Conservation (phyloP, 2,888 invertebrate species). For the Pachliopta kotzebuea region DNA sequence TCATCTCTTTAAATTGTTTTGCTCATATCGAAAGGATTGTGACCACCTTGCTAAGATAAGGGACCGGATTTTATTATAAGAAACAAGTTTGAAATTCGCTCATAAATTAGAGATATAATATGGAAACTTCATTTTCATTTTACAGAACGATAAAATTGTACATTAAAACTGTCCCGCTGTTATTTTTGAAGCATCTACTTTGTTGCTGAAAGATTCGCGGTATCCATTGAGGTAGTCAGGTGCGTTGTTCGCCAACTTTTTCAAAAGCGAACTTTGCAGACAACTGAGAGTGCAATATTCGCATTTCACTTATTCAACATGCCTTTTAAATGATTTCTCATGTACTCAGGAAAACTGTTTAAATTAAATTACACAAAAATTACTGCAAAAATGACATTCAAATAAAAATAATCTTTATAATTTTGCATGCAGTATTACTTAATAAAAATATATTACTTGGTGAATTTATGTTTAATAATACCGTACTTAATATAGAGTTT, state of each 20-base stretch:
- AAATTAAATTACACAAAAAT: too few relatives aligned
- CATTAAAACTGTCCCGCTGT: conserved; percentile 37
- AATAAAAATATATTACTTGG: too few relatives aligned
- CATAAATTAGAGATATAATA: conserved; percentile 31
- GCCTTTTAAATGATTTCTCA: conserved; percentile 5
- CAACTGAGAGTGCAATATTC: conserved; percentile 35
- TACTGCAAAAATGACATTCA: too few relatives aligned
- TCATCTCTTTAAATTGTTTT: too few relatives aligned
- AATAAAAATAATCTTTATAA: too few relatives aligned
- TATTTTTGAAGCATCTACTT: conserved; percentile 31
- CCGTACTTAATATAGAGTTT: too few relatives aligned
- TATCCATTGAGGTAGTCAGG: conserved; percentile 58
- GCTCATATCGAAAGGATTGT: too few relatives aligned
- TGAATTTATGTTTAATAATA: too few relatives aligned
- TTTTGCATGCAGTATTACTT: too few relatives aligned
- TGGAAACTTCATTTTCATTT: conserved; percentile 34
- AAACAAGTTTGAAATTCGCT: conserved; percentile 31
- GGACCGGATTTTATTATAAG: conserved; percentile 30
- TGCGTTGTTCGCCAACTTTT: conserved; percentile 59
- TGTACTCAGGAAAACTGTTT: too few relatives aligned
- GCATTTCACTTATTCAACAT: conserved; percentile 24
- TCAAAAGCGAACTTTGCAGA: conserved; percentile 71
- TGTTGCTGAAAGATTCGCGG: conserved; percentile 38
- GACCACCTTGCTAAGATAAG: conserved; percentile 23
- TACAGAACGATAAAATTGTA: conserved; percentile 37